Evolutionary conservation across 1,140 invertebrate species (phyloP), one percentile per base, ranked within the genome.

Genomic region (Dinothrombium tinctorium): DNA sequence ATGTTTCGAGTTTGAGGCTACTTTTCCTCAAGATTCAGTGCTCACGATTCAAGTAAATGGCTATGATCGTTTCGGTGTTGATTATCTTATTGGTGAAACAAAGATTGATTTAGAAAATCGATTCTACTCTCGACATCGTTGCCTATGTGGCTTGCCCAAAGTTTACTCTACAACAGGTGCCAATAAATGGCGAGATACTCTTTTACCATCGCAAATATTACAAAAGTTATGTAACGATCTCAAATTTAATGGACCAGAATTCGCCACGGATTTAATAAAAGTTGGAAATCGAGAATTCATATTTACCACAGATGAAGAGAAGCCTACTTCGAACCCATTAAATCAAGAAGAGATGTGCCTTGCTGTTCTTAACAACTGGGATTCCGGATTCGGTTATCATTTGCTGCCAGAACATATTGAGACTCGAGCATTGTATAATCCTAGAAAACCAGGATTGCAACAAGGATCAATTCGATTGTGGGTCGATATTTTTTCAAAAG

Each of bases 401-500:
- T 59, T 89, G 22, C 74, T 84, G 0, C 74, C 75, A 1, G 82
- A 87, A 54, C 81, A 87, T 47, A 69, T 89, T 2, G 82, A 89
- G 59, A 82, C 78, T 0, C 59, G 82, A 42, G 67, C 79, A 0
- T 59, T 87, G 1, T 86, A 76, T 53, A 82, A 83, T 59, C 75
- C 79, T 0, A 76, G 78, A 41, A 83, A 82, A 56, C 74, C 76
- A 1, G 80, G 79, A n/a, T n/a, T n/a, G n/a, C n/a, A n/a, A n/a
- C n/a, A 79, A 63, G 82, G 82, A n/a, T 81, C 81, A 57, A 50
- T 87, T 12, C 74, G 84, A 61, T 75, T 87, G 76, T 89, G 79
- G 79, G 76, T 89, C 0, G 82, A 89, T 51, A 80, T 89, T 75
- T 89, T 86, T 55, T n/a, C n/a, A n/a, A n/a, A n/a, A n/a, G 80